Conservation (phyloP, 2,797 vertebrate genomes). For the Coluber constrictor region DNA sequence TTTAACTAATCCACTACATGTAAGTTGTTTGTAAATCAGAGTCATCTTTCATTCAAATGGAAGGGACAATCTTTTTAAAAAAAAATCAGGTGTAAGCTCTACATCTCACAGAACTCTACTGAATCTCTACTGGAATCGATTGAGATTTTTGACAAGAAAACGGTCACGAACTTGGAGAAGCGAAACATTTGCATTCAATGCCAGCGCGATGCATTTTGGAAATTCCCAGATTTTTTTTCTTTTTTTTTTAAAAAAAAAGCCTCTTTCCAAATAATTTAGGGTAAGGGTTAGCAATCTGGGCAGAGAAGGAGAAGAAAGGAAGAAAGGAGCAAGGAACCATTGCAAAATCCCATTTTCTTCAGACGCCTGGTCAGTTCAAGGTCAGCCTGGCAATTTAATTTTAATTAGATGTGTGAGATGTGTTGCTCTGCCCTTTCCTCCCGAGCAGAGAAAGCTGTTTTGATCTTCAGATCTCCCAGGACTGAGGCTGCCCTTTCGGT, state of each 20-base stretch:
- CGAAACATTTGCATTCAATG: not conserved
- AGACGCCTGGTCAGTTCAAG: accelerated
- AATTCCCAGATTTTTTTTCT: not conserved
- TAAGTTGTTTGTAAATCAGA: not conserved
- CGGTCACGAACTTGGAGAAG: too few relatives aligned
- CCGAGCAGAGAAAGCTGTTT: not conserved
- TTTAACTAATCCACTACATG: not conserved
- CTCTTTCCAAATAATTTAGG: not conserved
- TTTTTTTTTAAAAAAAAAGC: too few relatives aligned
- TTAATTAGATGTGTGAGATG: slow-evolving; percentile 14
- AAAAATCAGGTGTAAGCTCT: not conserved
- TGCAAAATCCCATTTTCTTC: slow-evolving; percentile 3
- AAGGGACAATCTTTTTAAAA: not conserved
- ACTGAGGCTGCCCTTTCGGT: slow-evolving; percentile 45
- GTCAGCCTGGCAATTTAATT: not conserved
- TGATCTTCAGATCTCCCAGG: slow-evolving; percentile 52
- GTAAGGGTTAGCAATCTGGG: not conserved
- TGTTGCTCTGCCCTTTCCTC: slow-evolving; percentile 1
- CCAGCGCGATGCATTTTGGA: not conserved
- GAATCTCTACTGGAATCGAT: not conserved
- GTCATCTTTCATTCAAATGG: not conserved
- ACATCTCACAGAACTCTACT: not conserved
- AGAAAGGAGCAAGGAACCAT: not conserved
- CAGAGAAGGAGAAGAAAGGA: not conserved
- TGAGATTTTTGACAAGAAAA: not conserved